Base-by-base conservation (phyloP, 2,888 invertebrate genomes). In the Tetragonula carbonaria region DNA sequence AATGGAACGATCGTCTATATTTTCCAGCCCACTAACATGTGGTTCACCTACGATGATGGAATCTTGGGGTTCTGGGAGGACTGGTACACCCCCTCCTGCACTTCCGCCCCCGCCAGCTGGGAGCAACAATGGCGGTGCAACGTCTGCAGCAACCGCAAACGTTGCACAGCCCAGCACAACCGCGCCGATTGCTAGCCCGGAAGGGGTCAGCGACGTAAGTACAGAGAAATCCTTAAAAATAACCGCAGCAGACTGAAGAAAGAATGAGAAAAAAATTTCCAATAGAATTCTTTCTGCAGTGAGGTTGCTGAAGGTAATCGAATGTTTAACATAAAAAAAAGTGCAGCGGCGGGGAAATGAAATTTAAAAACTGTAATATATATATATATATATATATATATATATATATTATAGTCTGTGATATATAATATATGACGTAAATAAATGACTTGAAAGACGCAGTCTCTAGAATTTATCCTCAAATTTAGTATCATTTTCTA, bases 11-110 rank as follows among this genome's bases (percentile, higher is more conserved):
- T 53, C 21, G 57, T 78, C 65, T 77, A 68, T 87, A 71, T 86
- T 80, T 86, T 79, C 23, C 91, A 95, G 95, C 90, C 95, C 95
- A 84, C 91, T 95, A 92, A 95, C 95, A 91, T 95, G 95, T 91
- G 95, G 95, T 88, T 95, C 95, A 55, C 95, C 95, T 65, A 95
- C 95, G 77, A 95, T 95, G 87, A 95, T 95, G 95, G 95, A 95
- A 88, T 95, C 95, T 75, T 94, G 94, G 94, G 93, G 93, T 74
- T 91, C 92, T 78, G 92, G 91, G 79, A 92, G 92, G 84, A 92
- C 92, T 77, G 94, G 92, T 70, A 92, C 92, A 55, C 93, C 92
- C 68, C 93, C 93, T 73, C 92, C 92, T 72, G 84, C 92, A 65
- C 91, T 91, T 81, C 92, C 92, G 71, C 90, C 91, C 67, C 90